Base-by-base conservation (phyloP, 2,888 invertebrate genomes). In the Eupithecia tripunctaria region DNA sequence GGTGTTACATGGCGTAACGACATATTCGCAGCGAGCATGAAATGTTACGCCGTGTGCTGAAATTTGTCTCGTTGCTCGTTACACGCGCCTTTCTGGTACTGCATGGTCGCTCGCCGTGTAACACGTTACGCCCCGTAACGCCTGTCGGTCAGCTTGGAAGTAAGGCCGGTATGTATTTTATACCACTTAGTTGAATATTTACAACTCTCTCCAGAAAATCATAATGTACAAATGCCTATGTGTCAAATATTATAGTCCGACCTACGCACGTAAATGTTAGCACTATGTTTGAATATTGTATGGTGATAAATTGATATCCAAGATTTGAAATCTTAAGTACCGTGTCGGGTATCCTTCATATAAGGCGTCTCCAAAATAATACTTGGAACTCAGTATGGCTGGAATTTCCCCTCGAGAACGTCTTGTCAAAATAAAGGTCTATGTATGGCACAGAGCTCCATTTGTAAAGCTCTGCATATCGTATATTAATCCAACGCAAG, bases 191-290 rank as follows among this genome's bases (percentile, higher is more conserved):
- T 59, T 59, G 59, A 59, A 27, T 59, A 15, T 27, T 4, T 32
- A 62, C 14, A 63, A 60, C 59, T n/a, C 56, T n/a, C 56, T 51
- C 73, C 82, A 82, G 82, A 84, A 82, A 84, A 83, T 85, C 82
- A 80, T 81, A 83, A 87, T 88, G 91, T 91, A 91, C 90, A 91
- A 91, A 89, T 84, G 73, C 56, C 62, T 73, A 84, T 86, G 90
- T 91, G 91, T 91, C 92, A 91, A 91, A 87, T 84, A 81, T 21
- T 21, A 51, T 79, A 81, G 74, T 81, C 79, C 78, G 76, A 82
- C 81, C 76, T 81, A 79, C 76, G 74, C 70, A 56, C 76, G 75
- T 71, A 59, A 67, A 80, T 43, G 77, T 79, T 81, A 71, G 59
- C 18, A n/a, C 72, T 62, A 67, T 56, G 68, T 47, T 15, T 66